A percentile compares a stretch with the other conserved stretches of the same genome.
Evolutionary conservation across 2,797 vertebrate species (phyloP).

Genomic region (Platalea minor): DNA sequence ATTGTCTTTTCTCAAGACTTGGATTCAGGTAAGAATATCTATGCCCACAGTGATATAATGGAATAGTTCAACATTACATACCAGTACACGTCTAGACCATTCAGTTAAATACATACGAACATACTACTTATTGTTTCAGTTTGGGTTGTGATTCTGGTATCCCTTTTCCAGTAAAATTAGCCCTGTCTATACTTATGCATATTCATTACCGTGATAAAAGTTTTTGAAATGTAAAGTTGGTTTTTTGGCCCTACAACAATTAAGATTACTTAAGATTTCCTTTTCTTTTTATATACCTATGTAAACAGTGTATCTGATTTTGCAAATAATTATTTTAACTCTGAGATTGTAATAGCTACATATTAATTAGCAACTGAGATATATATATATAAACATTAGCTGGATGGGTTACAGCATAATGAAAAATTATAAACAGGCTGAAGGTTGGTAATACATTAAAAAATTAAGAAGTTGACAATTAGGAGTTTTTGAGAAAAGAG

Average conservation of each 20-base stretch:
- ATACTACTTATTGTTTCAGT: not conserved
- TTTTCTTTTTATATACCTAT: not conserved
- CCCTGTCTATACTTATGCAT: not conserved
- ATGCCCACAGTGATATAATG: not conserved
- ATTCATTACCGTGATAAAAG: not conserved
- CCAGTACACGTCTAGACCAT: not conserved
- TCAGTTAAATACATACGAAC: not conserved
- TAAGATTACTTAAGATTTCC: not conserved
- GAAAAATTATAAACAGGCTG: not conserved
- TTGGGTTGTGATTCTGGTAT: not conserved
- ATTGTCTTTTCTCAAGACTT: not conserved
- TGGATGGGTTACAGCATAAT: not conserved
- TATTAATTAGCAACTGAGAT: not conserved
- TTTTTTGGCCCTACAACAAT: not conserved
- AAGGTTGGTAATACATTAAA: not conserved
- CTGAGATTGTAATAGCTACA: not conserved
- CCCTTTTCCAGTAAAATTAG: not conserved
- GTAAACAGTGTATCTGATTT: not conserved
- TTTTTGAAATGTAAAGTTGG: not conserved
- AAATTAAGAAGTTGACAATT: not conserved
- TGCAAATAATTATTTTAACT: not conserved
- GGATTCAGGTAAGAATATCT: not conserved
- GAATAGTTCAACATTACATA: not conserved
- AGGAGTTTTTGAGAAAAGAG: not conserved
- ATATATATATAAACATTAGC: not conserved